Evolutionary conservation across 1,140 invertebrate species (phyloP).

Genomic region (Micrasema minimum): DNA sequence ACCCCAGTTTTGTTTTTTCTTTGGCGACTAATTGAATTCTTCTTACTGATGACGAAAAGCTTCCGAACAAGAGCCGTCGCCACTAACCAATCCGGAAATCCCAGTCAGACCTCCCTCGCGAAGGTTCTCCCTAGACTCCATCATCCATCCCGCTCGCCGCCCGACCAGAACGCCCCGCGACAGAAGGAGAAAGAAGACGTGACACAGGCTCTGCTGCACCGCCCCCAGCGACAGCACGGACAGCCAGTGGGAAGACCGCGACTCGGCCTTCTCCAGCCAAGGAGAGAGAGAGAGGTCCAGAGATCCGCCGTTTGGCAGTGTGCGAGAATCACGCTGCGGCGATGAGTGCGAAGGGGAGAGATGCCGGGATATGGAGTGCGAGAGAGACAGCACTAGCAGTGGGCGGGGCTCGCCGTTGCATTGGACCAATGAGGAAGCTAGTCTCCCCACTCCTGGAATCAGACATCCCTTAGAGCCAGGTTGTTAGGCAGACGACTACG

Average conservation of each 20-base stretch:
- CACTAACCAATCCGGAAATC: background rate
- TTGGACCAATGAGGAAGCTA: slow-evolving; percentile 61
- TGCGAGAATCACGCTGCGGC: too few species aligned
- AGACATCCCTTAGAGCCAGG: slow-evolving; percentile 55
- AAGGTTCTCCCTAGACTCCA: slow-evolving; percentile 24
- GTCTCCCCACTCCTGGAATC: slow-evolving; percentile 52
- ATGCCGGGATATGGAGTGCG: slow-evolving; percentile 56
- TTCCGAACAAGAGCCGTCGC: background rate
- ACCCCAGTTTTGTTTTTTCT: too few species aligned
- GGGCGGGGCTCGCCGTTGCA: slow-evolving; percentile 69
- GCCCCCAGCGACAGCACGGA: slow-evolving; percentile 28
- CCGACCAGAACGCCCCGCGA: background rate
- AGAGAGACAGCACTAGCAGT: slow-evolving; percentile 54
- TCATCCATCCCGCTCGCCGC: background rate
- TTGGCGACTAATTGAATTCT: slow-evolving; percentile 17
- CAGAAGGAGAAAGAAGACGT: slow-evolving; percentile 25
- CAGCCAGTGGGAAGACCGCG: slow-evolving; percentile 53
- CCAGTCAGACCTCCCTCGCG: background rate
- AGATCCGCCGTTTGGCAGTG: too few species aligned
- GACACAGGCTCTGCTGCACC: slow-evolving; percentile 43
- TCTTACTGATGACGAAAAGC: slow-evolving; percentile 18
- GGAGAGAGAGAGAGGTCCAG: slow-evolving; percentile 45
- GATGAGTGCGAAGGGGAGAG: slow-evolving; percentile 54
- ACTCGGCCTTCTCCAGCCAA: slow-evolving; percentile 66
- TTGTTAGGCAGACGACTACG: slow-evolving; percentile 13